phyloP scores from a whole-genome alignment of 2,113 vertebrate species.

The Tetrao urogallus region DNA sequence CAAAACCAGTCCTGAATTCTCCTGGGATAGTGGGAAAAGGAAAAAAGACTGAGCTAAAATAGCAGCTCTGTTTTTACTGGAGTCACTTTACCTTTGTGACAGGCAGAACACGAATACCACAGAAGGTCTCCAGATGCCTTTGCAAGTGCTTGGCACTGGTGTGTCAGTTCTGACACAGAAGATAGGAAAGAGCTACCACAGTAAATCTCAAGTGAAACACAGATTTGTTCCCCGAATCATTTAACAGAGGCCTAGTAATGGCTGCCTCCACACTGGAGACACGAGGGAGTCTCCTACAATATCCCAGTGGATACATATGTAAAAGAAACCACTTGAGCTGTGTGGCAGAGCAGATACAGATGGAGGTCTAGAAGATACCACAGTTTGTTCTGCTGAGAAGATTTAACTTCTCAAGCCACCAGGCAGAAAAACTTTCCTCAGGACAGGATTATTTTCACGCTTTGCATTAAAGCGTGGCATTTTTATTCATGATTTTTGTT shows the following conservation, averaged over 20 bases:
- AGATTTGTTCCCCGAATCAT: not conserved
- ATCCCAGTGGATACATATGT: not conserved
- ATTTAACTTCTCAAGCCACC: not conserved
- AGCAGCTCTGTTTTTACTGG: not conserved
- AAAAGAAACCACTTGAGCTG: not conserved
- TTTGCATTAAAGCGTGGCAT: not conserved
- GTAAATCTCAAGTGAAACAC: not conserved
- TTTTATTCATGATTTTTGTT: not conserved
- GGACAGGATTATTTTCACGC: not conserved
- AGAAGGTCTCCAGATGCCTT: not conserved
- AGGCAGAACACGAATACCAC: not conserved
- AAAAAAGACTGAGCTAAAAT: slow-evolving; percentile 3
- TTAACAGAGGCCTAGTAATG: not conserved
- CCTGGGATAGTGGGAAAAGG: not conserved
- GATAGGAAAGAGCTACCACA: not conserved
- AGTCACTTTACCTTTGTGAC: not conserved
- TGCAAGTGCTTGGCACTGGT: not conserved
- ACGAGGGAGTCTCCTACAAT: not conserved
- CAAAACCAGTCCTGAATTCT: not conserved
- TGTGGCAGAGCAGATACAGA: fast-evolving
- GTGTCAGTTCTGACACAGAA: not conserved
- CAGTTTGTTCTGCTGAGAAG: not conserved
- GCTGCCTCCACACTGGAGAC: not conserved
- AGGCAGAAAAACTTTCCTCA: not conserved
- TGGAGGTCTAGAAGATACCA: not conserved